phyloP scores from a whole-genome alignment of 2,113 vertebrate species.

The Heloderma charlesbogerti region DNA sequence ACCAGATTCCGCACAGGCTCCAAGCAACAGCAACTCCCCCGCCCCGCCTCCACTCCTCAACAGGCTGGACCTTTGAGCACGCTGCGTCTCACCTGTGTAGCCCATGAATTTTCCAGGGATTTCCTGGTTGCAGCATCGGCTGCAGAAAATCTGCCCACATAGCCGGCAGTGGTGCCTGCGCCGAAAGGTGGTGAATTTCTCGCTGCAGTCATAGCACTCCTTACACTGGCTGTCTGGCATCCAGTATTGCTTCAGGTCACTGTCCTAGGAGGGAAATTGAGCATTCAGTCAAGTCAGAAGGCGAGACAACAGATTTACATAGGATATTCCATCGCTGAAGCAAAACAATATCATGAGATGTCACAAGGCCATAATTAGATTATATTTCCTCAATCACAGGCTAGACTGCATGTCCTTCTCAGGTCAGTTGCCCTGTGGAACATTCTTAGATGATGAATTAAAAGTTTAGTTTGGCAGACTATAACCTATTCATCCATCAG shows the following conservation, averaged over 20 bases:
- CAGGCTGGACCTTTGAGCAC: neutral
- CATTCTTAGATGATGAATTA: neutral
- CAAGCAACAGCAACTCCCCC: neutral
- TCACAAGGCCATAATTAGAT: neutral
- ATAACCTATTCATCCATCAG: neutral
- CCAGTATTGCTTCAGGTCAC: constrained; percentile 99
- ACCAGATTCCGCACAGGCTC: neutral
- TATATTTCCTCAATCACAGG: constrained; percentile 17
- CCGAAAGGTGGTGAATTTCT: constrained; percentile 98
- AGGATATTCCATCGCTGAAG: constrained; percentile 6
- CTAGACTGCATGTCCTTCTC: constrained; percentile 8
- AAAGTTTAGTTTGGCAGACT: neutral
- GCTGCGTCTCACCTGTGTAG: constrained; percentile 87
- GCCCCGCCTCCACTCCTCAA: neutral
- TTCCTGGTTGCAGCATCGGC: constrained; percentile 98
- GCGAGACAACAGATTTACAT: neutral
- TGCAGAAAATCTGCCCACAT: constrained; percentile 98
- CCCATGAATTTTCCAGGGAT: constrained; percentile 99
- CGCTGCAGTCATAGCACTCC: constrained; percentile 97
- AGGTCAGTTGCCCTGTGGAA: neutral
- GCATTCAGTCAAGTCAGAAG: neutral
- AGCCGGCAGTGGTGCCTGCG: constrained; percentile 96
- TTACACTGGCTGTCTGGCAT: constrained; percentile 99
- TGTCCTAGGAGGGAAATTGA: constrained; percentile 82
- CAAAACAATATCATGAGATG: neutral